phyloP scores from a whole-genome alignment of 2,113 vertebrate species.

The Tragulus kanchil region DNA sequence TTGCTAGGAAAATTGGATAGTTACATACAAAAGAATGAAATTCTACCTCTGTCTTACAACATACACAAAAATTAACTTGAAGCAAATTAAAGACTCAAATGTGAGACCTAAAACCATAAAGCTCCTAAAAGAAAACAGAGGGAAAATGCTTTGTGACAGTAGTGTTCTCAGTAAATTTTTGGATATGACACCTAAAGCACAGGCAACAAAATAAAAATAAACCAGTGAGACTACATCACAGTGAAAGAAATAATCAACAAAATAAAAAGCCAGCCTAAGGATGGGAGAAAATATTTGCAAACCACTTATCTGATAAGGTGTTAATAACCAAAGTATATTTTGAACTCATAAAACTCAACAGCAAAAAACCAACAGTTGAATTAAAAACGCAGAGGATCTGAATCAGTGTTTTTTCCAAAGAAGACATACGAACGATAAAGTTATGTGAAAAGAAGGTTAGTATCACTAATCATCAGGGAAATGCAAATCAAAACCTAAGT shows the following conservation, averaged over 20 bases:
- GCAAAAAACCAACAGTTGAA: neutral
- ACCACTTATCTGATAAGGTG: neutral
- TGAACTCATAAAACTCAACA: neutral
- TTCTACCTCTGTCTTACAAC: neutral
- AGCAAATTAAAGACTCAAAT: neutral
- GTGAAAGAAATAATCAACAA: neutral
- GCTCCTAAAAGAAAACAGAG: neutral
- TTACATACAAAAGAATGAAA: neutral
- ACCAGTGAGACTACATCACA: neutral
- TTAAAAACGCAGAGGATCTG: neutral
- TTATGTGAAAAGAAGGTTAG: neutral
- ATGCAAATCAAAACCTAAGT: neutral
- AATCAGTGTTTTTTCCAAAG: neutral
- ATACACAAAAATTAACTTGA: neutral
- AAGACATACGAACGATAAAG: neutral
- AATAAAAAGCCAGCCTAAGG: neutral
- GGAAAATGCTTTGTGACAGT: neutral
- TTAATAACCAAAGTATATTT: constrained; percentile 9
- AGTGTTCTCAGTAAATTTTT: neutral
- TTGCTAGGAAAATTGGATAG: neutral
- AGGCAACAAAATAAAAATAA: neutral
- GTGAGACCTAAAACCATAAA: constrained; percentile 12
- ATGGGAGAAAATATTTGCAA: neutral
- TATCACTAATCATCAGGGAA: neutral
- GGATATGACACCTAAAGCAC: neutral